A percentile compares a stretch with the other conserved stretches of the same genome.
Evolutionary conservation across 2,113 vertebrate genomes (phyloP).

Genomic region (Nycticryphes semicollaris): DNA sequence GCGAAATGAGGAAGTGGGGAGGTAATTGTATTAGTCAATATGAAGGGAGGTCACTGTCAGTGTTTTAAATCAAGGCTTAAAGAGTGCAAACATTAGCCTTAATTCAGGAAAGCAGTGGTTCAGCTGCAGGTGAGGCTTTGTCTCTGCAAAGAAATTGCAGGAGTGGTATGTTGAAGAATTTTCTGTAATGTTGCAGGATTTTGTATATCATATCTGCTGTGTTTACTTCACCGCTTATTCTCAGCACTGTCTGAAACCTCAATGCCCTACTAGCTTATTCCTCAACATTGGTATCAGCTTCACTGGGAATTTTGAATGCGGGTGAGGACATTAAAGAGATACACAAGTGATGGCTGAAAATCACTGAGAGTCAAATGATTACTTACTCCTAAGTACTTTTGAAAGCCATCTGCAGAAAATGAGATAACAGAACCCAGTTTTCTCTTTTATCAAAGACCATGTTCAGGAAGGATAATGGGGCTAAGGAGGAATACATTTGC

Average conservation of each 20-base stretch:
- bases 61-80: not conserved
- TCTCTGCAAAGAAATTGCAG: not conserved
- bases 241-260: not conserved
- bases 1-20: not conserved
- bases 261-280: not conserved
- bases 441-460: constrained; percentile 14
- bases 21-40: not conserved
- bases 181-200: not conserved
- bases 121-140: not conserved
- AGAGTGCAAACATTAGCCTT: not conserved
- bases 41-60: not conserved
- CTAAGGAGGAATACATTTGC: constrained; percentile 22
- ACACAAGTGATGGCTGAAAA: not conserved
- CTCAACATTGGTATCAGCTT: not conserved
- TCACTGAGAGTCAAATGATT: not conserved
- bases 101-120: not conserved
- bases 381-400: not conserved
- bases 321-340: not conserved
- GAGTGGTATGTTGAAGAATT: not conserved
- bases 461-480: constrained; percentile 2
- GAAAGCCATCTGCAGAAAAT: constrained; percentile 18
- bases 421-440: constrained; percentile 29
- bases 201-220: not conserved
- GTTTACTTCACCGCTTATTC: not conserved
- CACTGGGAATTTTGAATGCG: not conserved